phyloP scores from a whole-genome alignment of 2,888 invertebrate genomes.

The Clunio marinus region DNA sequence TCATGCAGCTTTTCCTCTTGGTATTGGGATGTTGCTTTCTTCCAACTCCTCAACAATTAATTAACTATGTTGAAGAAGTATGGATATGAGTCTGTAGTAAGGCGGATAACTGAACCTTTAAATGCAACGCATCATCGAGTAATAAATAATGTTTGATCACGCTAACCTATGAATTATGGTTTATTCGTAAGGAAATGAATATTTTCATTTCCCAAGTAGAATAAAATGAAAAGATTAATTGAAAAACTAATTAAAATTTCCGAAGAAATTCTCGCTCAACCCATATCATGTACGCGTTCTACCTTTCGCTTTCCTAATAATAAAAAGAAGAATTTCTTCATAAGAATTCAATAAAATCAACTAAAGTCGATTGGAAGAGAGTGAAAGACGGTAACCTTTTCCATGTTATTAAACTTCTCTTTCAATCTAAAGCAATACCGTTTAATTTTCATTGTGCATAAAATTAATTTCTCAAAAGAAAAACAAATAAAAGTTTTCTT shows the following conservation, averaged over 20 bases:
- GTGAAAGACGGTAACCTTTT: not conserved
- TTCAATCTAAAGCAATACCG: not conserved
- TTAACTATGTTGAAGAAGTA: constrained; percentile 15
- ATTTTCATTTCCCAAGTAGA: too few relatives aligned
- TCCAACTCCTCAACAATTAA: constrained; percentile 7
- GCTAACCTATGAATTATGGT: constrained; percentile 1
- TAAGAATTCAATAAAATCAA: not conserved
- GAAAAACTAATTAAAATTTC: constrained; percentile 11
- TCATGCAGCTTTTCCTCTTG: too few relatives aligned
- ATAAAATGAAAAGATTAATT: constrained; percentile 3
- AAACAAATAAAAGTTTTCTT: not conserved
- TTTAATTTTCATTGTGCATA: constrained; percentile 14
- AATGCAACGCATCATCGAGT: not conserved
- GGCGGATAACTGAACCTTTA: too few relatives aligned
- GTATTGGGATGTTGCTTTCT: not conserved
- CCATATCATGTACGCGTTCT: not conserved
- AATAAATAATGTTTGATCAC: constrained; percentile 21
- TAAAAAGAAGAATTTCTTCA: not conserved
- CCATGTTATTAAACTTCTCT: not conserved
- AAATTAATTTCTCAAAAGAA: constrained; percentile 17
- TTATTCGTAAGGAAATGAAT: not conserved
- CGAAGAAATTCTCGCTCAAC: not conserved
- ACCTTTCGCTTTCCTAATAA: not conserved
- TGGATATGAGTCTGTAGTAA: too few relatives aligned
- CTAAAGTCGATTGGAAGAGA: not conserved